Evolutionary conservation across 2,797 vertebrate species (phyloP).

Genomic region (Melopsittacus undulatus): DNA sequence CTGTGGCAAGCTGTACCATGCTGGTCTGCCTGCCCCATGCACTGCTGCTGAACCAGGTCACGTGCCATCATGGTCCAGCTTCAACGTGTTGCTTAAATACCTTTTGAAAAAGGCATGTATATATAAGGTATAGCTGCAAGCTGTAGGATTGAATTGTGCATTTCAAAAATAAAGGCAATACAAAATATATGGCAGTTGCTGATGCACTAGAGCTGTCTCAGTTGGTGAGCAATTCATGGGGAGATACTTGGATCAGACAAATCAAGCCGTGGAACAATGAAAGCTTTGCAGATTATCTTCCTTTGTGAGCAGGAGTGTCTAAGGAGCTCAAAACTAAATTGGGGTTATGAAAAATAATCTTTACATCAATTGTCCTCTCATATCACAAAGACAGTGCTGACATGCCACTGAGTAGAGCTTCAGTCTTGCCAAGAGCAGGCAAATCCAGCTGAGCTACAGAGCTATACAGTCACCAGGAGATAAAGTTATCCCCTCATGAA

Average conservation of each 20-base stretch:
- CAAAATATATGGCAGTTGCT: not conserved
- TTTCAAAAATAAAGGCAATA: not conserved
- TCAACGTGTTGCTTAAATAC: not conserved
- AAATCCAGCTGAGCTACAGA: not conserved
- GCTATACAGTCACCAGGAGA: not conserved
- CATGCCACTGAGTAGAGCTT: accelerated
- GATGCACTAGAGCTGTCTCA: not conserved
- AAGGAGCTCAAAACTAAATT: not conserved
- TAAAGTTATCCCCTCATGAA: accelerated
- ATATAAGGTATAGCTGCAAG: not conserved
- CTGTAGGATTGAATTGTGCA: not conserved
- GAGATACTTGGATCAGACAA: not conserved
- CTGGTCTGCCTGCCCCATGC: not conserved
- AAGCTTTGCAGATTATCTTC: not conserved
- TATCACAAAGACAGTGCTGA: not conserved
- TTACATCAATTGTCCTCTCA: accelerated
- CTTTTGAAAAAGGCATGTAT: not conserved
- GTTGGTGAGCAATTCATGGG: not conserved
- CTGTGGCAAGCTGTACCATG: accelerated
- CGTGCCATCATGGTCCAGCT: not conserved
- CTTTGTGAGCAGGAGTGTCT: not conserved
- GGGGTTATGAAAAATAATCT: not conserved
- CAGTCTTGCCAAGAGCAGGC: accelerated
- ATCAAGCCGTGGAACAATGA: not conserved
- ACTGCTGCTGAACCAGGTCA: not conserved